These are phyloP conservation scores for Corythornis cristatus DNA, from an alignment of 2,113 vertebrate genomes.

Conservation along the genomic window DNA sequence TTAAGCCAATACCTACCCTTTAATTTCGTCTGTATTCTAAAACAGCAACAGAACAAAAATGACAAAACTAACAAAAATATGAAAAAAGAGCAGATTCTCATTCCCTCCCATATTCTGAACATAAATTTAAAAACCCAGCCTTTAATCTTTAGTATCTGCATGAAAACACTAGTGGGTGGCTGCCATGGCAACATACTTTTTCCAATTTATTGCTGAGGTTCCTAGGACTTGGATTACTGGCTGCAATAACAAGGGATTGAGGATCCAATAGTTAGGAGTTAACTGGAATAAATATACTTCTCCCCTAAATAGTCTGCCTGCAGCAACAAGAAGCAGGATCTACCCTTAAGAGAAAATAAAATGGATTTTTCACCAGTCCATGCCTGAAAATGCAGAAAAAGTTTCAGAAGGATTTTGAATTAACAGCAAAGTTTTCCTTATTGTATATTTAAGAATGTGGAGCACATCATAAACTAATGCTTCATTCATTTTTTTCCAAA, in stretches of 20 bases:
- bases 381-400: neutral
- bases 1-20: neutral
- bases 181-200: slow-evolving; percentile 3
- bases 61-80: neutral
- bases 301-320: neutral
- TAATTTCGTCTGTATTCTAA: neutral
- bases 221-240: slow-evolving; percentile 2
- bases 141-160: slow-evolving; percentile 13
- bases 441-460: neutral
- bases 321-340: neutral
- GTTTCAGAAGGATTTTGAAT: neutral
- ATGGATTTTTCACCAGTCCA: neutral
- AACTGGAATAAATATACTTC: slow-evolving; percentile 5
- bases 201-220: slow-evolving; percentile 1
- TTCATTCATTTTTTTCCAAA: neutral
- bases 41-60: neutral
- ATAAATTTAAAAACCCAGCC: neutral
- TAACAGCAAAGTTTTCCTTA: neutral
- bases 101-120: neutral
- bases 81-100: neutral
- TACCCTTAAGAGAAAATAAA: neutral
- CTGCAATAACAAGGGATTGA: slow-evolving; percentile 6
- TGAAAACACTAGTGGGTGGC: neutral
- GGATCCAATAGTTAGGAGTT: neutral
- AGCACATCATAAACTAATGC: neutral